Evolutionary conservation across 2,888 invertebrate species (phyloP).

Genomic region (Leucania comma): DNA sequence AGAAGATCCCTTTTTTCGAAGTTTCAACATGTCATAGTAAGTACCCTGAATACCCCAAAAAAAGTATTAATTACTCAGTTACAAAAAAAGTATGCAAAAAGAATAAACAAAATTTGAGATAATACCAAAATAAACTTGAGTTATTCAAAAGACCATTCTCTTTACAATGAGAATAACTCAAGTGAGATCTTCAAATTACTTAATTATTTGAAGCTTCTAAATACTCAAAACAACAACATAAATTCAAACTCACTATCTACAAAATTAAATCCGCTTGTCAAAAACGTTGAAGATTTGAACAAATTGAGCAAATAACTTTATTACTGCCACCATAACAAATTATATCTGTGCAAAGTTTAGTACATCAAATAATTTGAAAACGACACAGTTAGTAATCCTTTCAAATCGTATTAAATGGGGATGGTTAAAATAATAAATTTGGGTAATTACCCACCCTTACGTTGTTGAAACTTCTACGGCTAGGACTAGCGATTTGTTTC

Average conservation of each 20-base stretch:
- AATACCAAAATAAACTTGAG: no score
- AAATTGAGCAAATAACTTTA: conserved; percentile 22
- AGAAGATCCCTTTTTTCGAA: no score
- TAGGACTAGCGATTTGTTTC: no score
- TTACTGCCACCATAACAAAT: conserved; percentile 27
- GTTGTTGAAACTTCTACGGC: no score
- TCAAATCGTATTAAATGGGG: conserved; percentile 74
- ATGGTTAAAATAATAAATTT: conserved; percentile 32
- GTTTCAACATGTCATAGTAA: no score
- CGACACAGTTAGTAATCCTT: conserved; percentile 77
- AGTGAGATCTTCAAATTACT: background rate
- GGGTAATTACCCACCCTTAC: no score
- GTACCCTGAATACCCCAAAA: no score
- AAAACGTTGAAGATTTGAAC: conserved; percentile 23
- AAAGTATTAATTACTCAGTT: no score
- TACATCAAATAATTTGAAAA: conserved; percentile 68
- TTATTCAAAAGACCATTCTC: background rate
- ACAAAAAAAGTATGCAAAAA: no score
- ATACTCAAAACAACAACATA: conserved; percentile 7
- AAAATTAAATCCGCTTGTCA: conserved; percentile 20
- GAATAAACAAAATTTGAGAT: no score
- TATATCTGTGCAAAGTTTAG: conserved; percentile 44
- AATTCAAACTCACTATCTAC: conserved; percentile 4
- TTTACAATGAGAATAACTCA: background rate
- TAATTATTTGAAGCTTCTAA: background rate